phyloP scores from a whole-genome alignment of 1,140 invertebrate species.

The Apis mellifera region Amel_HAv3.1 CM009934.2:9174001-9174500 shows the following conservation, averaged over 20 bases:
- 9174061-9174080: neutral
- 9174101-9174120: neutral
- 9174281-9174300: too few species aligned
- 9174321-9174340: neutral
- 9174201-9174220: too few species aligned
- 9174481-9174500: conserved; percentile 42
- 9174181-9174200: neutral
- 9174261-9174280: too few species aligned
- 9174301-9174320: neutral
- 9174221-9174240: too few species aligned
- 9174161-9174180: neutral
- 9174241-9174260: too few species aligned
- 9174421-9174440: conserved; percentile 14
- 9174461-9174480: conserved; percentile 51
- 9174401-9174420: conserved; percentile 38
- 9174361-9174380: neutral
- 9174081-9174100: neutral
- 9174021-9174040: neutral
- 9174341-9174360: neutral
- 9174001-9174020: neutral
- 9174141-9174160: neutral
- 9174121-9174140: neutral
- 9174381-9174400: conserved; percentile 31
- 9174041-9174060: neutral
- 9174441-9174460: conserved; percentile 39